phyloP scores from a whole-genome alignment of 2,888 invertebrate species.

The Dynastes maya region DNA sequence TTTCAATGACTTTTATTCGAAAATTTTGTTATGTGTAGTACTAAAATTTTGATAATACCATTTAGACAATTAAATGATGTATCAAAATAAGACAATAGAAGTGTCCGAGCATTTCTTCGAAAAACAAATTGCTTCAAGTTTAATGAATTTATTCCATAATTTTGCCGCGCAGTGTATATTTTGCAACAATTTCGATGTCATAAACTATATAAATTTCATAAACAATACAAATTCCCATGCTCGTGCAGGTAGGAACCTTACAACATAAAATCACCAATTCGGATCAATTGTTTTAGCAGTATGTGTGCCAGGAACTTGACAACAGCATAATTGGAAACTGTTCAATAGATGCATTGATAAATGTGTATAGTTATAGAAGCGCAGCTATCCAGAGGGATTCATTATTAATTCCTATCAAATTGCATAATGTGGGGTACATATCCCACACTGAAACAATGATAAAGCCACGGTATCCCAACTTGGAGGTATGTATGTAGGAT shows the following conservation, averaged over 20 bases:
- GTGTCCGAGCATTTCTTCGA: neutral
- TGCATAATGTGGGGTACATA: neutral
- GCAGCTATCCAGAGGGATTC: neutral
- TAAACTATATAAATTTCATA: neutral
- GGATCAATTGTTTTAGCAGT: neutral
- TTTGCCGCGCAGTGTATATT: too few species aligned
- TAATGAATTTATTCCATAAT: too few species aligned
- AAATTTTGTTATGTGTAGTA: too few species aligned
- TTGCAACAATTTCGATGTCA: neutral
- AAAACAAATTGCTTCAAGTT: too few species aligned
- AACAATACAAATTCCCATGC: too few species aligned
- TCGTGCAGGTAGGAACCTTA: neutral
- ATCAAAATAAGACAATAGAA: conserved; percentile 5
- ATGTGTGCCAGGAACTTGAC: neutral
- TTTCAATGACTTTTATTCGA: too few species aligned
- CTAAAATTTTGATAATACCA: too few species aligned
- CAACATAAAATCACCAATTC: neutral
- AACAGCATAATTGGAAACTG: neutral
- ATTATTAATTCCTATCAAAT: conserved; percentile 8
- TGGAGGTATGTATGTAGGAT: too few species aligned
- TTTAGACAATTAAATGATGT: too few species aligned
- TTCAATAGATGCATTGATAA: conserved; percentile 8
- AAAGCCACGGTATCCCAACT: too few species aligned
- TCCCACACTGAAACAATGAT: neutral
- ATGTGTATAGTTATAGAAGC: neutral